Conservation (phyloP, 2,113 vertebrate species). For the Chrysochloris asiatica region DNA sequence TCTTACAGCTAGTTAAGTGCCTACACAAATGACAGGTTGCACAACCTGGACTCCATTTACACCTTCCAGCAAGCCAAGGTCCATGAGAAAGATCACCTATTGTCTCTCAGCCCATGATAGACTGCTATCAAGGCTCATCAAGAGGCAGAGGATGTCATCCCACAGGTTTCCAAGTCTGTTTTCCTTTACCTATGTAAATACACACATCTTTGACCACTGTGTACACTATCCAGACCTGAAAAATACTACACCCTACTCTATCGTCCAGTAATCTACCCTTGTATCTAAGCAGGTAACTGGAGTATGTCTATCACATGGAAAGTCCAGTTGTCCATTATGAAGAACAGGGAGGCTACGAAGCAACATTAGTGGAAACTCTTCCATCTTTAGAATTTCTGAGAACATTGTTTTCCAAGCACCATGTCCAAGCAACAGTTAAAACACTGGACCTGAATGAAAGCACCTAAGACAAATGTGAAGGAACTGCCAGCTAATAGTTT, state of each 20-base stretch:
- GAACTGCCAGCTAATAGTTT: not conserved
- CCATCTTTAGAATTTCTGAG: slow-evolving; percentile 39
- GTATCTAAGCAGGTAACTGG: not conserved
- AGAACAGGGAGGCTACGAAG: not conserved
- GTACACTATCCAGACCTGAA: not conserved
- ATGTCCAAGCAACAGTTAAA: slow-evolving; percentile 45
- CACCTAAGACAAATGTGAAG: not conserved
- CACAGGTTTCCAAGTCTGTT: not conserved
- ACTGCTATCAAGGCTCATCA: not conserved
- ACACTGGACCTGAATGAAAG: not conserved
- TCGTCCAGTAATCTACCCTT: not conserved
- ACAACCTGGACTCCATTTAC: not conserved
- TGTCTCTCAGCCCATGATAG: not conserved
- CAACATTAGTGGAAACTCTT: too few species aligned
- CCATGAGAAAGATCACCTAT: not conserved
- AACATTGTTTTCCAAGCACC: slow-evolving; percentile 27
- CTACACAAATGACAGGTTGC: not conserved
- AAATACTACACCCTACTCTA: not conserved
- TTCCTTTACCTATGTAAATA: slow-evolving; percentile 5
- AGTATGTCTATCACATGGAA: not conserved
- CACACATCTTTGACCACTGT: not conserved
- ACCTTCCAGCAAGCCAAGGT: not conserved
- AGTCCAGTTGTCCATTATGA: slow-evolving; percentile 6
- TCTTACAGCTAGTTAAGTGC: not conserved
- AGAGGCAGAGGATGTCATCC: not conserved